phyloP scores from a whole-genome alignment of 2,797 vertebrate species.

The Oreochromis mossambicus region DNA sequence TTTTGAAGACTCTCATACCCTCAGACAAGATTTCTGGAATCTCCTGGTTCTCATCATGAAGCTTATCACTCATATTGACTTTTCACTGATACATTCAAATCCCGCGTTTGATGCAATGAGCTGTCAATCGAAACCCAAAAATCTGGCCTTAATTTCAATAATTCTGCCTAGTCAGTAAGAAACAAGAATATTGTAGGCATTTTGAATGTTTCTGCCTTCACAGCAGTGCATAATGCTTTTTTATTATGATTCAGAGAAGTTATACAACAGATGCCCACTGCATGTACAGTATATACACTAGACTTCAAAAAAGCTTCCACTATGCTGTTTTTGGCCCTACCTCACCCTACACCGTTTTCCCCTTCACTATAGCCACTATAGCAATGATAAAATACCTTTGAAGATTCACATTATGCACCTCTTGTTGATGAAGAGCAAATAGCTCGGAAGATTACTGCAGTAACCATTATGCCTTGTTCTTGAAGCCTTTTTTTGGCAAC shows the following conservation, averaged over 20 bases:
- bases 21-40: conserved; percentile 1
- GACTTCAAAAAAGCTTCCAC: not conserved
- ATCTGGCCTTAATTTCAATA: not conserved
- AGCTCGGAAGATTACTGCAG: conserved; percentile 28
- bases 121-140: conserved; percentile 2
- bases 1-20: not conserved
- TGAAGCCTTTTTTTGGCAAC: conserved; percentile 37
- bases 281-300: not conserved
- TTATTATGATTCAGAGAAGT: not conserved
- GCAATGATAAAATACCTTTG: not conserved
- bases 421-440: conserved; percentile 28
- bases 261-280: not conserved
- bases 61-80: conserved; percentile 19
- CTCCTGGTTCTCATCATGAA: conserved; percentile 9
- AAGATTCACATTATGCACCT: conserved; percentile 12
- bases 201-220: not conserved
- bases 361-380: not conserved
- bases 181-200: not conserved
- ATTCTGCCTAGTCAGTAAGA: not conserved
- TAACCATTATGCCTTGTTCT: conserved; percentile 34
- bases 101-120: conserved; percentile 5
- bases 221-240: not conserved
- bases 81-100: conserved; percentile 11
- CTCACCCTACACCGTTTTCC: not conserved
- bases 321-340: not conserved